These are phyloP conservation scores for Lucifuga dentata DNA, from an alignment of 2,113 vertebrate species.

Conservation along the genomic window DNA sequence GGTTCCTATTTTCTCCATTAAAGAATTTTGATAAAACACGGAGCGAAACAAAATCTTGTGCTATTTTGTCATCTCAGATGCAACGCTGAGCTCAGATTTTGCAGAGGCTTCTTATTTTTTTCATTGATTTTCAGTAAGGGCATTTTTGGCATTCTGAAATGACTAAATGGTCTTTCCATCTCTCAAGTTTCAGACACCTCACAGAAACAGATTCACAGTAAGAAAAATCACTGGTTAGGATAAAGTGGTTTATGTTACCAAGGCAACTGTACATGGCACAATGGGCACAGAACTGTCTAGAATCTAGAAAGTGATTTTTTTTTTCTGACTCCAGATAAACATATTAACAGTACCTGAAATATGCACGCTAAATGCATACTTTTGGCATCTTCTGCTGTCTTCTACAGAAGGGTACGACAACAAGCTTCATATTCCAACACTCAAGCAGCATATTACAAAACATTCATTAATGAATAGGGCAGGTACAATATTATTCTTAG, in stretches of 20 bases:
- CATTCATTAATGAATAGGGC: conserved; percentile 59
- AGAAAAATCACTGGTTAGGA: conserved; percentile 69
- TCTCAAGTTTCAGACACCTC: conserved; percentile 46
- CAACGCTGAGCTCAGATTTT: conserved; percentile 43
- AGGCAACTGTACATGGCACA: conserved; percentile 79
- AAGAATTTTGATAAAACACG: conserved; percentile 19
- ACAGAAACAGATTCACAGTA: conserved; percentile 70
- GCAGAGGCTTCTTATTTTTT: conserved; percentile 17
- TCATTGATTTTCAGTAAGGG: conserved; percentile 38
- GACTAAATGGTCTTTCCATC: conserved; percentile 38
- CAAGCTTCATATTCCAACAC: conserved; percentile 57
- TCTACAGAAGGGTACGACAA: conserved; percentile 49
- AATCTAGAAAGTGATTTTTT: conserved; percentile 63
- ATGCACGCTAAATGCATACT: conserved; percentile 62
- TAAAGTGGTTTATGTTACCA: conserved; percentile 77
- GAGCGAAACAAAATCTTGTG: conserved; percentile 39
- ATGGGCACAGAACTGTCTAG: conserved; percentile 69
- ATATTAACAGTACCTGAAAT: conserved; percentile 65
- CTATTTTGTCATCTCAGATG: conserved; percentile 33
- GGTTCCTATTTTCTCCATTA: conserved; percentile 1
- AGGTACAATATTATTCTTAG: conserved; percentile 50
- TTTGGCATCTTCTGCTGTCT: conserved; percentile 73
- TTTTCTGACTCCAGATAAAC: conserved; percentile 68
- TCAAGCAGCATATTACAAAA: conserved; percentile 69
- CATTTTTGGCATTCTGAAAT: conserved; percentile 57